Conservation (phyloP, 2,797 vertebrate genomes). For the Astyanax mexicanus region DNA sequence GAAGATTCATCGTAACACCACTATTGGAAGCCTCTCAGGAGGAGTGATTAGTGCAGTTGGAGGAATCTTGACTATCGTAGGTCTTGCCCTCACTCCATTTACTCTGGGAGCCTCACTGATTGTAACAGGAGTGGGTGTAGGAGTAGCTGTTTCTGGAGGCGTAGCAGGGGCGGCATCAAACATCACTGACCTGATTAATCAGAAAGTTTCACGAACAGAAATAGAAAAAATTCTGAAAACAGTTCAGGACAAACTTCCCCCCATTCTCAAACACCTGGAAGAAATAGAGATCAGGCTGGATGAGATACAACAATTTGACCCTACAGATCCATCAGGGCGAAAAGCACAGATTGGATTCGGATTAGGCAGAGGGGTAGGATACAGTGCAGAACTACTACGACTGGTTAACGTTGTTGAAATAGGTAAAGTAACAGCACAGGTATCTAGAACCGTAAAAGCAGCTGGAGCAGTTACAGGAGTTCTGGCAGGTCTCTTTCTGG, state of each 20-base stretch:
- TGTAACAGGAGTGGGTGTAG: constrained; percentile 14
- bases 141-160: constrained; percentile 34
- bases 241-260: neutral
- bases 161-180: constrained; percentile 34
- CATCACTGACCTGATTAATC: constrained; percentile 26
- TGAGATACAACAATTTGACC: neutral
- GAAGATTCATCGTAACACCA: constrained; percentile 25
- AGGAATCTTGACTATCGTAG: constrained; percentile 46
- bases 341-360: neutral
- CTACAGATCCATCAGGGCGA: neutral
- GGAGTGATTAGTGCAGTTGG: constrained; percentile 33
- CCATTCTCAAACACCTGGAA: neutral
- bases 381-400: constrained; percentile 8
- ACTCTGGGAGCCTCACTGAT: constrained; percentile 46
- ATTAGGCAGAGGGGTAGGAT: neutral
- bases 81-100: constrained; percentile 34
- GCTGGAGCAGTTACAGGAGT: constrained; percentile 5
- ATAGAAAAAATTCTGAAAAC: constrained; percentile 24
- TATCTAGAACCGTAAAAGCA: constrained; percentile 22
- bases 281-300: neutral
- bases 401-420: constrained; percentile 28
- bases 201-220: neutral
- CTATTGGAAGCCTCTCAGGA: constrained; percentile 59
- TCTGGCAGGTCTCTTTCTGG: constrained; percentile 27
- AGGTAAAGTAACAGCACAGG: constrained; percentile 24